These are phyloP conservation scores for Oxystoma pomonae DNA, from an alignment of 2,888 invertebrate genomes.

Conservation along the genomic window DNA sequence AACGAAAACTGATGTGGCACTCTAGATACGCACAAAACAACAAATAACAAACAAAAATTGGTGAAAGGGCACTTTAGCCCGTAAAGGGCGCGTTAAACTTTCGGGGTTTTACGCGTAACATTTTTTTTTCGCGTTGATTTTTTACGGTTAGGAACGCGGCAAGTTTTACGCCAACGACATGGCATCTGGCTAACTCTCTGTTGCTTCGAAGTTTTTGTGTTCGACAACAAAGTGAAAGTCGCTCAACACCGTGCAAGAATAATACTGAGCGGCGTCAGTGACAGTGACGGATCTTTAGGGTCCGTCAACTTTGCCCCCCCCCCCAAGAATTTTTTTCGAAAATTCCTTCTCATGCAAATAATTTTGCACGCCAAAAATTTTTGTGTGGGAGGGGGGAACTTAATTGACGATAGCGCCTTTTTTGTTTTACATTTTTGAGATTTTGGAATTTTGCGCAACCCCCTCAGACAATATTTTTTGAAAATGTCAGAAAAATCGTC, in stretches of 20 bases:
- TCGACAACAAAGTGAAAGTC: background rate
- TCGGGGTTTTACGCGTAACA: background rate
- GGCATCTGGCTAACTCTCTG: background rate
- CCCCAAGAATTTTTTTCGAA: too few species aligned
- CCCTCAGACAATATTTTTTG: too few species aligned
- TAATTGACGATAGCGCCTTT: too few species aligned
- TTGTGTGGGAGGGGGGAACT: too few species aligned
- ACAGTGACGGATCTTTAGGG: background rate
- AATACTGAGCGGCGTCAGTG: background rate
- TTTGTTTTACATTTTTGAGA: too few species aligned
- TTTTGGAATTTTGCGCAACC: too few species aligned
- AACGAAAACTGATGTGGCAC: background rate
- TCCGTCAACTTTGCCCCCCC: too few species aligned
- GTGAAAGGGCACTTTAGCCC: background rate
- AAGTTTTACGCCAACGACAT: background rate
- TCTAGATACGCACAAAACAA: too few species aligned
- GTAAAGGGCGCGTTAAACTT: background rate
- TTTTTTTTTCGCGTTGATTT: background rate
- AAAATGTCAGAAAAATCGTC: too few species aligned
- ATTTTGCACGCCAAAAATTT: too few species aligned
- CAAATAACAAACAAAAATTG: background rate
- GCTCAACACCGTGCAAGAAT: background rate
- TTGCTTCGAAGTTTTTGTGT: background rate
- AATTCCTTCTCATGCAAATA: too few species aligned
- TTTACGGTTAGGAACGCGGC: background rate